Evolutionary conservation across 35 echinoderm and acorn worm species (phyloP).

Genomic region (Lytechinus pictus): DNA sequence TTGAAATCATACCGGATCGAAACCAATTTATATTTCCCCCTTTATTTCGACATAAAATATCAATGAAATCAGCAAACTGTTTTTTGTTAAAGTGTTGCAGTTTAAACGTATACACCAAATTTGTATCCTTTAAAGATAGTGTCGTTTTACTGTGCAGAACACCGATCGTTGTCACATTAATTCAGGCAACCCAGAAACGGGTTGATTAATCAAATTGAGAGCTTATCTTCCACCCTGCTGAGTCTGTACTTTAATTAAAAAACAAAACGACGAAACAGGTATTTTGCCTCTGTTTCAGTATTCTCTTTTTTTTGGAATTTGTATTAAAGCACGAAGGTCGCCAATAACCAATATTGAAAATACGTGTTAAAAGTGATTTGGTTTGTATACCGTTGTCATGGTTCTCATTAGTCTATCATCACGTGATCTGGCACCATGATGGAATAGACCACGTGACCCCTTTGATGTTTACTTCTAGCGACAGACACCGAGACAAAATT

Average conservation of each 20-base stretch:
- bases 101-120: background rate
- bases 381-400: background rate
- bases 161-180: background rate
- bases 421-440: background rate
- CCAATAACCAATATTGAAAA: background rate
- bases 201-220: slow-evolving; percentile 14
- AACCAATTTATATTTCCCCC: background rate
- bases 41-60: background rate
- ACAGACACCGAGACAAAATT: background rate
- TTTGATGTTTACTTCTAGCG: background rate
- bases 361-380: background rate
- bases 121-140: background rate
- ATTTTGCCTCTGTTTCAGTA: background rate
- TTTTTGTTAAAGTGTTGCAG: background rate
- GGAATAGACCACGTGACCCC: background rate
- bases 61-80: background rate
- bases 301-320: background rate
- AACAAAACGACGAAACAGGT: background rate
- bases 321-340: background rate
- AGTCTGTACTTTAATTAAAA: background rate
- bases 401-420: background rate
- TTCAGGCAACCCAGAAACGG: background rate
- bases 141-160: background rate
- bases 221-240: background rate
- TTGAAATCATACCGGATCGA: no score